Conservation (phyloP, 2,113 vertebrate species). For the Hypocryptadius cinnamomeus region DNA sequence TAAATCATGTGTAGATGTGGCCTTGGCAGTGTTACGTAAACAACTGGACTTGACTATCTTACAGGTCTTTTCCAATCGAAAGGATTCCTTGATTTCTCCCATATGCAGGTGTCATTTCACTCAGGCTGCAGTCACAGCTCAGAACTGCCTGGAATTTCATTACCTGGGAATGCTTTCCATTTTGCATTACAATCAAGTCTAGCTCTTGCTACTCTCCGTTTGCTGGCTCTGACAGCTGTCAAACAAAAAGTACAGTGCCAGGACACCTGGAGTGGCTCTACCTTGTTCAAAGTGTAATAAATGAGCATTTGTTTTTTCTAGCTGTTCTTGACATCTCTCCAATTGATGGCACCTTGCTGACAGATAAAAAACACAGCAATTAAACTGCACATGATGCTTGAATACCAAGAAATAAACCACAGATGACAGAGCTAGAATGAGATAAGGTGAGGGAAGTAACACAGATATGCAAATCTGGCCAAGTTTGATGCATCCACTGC, state of each 20-base stretch:
- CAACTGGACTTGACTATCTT: accelerated
- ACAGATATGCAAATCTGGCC: not conserved
- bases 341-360: not conserved
- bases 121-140: not conserved
- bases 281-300: not conserved
- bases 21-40: not conserved
- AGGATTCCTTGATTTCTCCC: not conserved
- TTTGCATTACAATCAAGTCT: not conserved
- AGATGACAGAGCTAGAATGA: not conserved
- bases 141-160: not conserved
- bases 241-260: not conserved
- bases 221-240: not conserved
- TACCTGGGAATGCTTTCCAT: not conserved
- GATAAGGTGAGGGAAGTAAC: not conserved
- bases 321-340: not conserved
- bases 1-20: too few species aligned
- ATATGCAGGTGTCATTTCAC: not conserved
- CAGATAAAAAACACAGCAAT: not conserved
- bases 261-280: not conserved
- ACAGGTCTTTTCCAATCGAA: not conserved
- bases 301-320: not conserved
- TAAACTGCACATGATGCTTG: not conserved
- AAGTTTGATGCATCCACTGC: not conserved
- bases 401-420: not conserved
- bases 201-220: not conserved